Base-by-base conservation (phyloP, 2,888 invertebrate species). In the Opisthograptis luteolata region DNA sequence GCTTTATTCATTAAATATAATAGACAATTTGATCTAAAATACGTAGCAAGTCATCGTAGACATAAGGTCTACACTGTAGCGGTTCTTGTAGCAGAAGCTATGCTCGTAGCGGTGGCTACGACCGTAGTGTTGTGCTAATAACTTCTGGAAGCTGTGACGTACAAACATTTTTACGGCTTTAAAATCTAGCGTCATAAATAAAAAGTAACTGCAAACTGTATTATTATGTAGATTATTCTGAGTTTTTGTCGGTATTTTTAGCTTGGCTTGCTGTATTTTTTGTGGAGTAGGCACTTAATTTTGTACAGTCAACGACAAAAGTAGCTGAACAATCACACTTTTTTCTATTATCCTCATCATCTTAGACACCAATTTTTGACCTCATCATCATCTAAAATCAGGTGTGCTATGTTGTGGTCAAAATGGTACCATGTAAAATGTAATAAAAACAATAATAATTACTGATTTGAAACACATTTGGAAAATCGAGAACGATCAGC, bases 161-260 rank as follows among this genome's bases (percentile, higher is more conserved):
- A 62, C 63, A 65, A 69, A 63, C 62, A 59, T 64, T 67, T 57
- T 62, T 54, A 68, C 63, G 59, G 62, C 68, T 70, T 69, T 64
- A 67, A 66, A 64, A 64, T 61, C 57, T 55, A 47, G 55, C 47
- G 44, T 50, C 59, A 64, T 70, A 67, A 72, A 73, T 73, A 67
- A 70, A 30, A 66, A 60, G 43, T 66, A 73, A 75, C 65, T 64
- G 68, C 59, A 51, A 58, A 56, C 37, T 62, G 62, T 64, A 63
- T 70, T 74, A 74, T 72, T 67, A 65, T 71, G 60, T 58, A 58
- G 59, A 62, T 69, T 63, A 56, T 61, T 55, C 40, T 35, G 43
- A 57, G 61, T 58, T 58, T 68, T 65, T 66, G 53, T 65, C 59
- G 55, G 42, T n/a, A 56, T 59, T 58, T 54, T 55, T 45, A 10